Conservation (phyloP, 2,888 invertebrate species). For the Atrina japonica region DNA sequence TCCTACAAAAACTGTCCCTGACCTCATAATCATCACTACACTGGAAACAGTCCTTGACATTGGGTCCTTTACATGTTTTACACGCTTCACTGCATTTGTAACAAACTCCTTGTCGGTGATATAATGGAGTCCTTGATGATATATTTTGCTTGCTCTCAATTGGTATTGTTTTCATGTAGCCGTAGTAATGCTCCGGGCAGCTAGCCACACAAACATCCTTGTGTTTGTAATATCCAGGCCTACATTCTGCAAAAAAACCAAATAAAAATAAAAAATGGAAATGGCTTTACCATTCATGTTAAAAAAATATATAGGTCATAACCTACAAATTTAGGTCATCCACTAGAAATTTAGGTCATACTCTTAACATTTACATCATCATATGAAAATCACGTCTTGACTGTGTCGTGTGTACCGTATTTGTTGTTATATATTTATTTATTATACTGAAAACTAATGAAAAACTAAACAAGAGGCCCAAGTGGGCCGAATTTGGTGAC, state of each 20-base stretch:
- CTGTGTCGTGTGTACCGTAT: no score
- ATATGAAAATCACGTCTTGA: no score
- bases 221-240: conserved; percentile 71
- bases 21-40: conserved; percentile 64
- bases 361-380: no score
- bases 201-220: conserved; percentile 68
- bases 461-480: no score
- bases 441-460: no score
- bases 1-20: conserved; percentile 61
- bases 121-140: conserved; percentile 49
- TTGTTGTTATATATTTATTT: no score
- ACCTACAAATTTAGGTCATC: neutral
- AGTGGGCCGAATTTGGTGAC: no score
- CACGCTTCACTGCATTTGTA: conserved; percentile 69
- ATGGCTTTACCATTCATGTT: neutral
- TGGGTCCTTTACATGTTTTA: conserved; percentile 69
- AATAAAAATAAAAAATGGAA: neutral
- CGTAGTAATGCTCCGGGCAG: conserved; percentile 73
- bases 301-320: neutral
- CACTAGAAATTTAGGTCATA: conserved; percentile 45
- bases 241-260: conserved; percentile 66
- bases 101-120: conserved; percentile 68
- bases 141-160: conserved; percentile 50
- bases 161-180: conserved; percentile 67
- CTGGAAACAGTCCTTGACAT: conserved; percentile 67